These are phyloP conservation scores for Paedocypris micromegethes DNA, from an alignment of 2,797 vertebrate species.

Conservation along the genomic window DNA sequence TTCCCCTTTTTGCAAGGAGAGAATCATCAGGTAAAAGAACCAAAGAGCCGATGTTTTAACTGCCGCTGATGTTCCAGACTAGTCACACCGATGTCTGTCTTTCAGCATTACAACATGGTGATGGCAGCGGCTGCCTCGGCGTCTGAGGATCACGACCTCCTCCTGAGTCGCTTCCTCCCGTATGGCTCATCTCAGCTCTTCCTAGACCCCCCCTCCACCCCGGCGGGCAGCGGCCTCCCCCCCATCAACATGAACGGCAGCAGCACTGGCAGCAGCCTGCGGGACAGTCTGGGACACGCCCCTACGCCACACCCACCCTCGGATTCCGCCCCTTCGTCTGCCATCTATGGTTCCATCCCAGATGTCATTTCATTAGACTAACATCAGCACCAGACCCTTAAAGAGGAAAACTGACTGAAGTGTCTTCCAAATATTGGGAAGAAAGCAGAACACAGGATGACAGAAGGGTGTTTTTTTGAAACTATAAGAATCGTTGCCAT, in stretches of 20 bases:
- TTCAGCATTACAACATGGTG: conserved; percentile 94
- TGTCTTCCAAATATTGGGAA: conserved; percentile 53
- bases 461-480: conserved; percentile 65
- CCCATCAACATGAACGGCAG: conserved; percentile 80
- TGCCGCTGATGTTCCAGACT: not conserved
- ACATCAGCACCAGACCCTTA: conserved; percentile 47
- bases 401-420: conserved; percentile 41
- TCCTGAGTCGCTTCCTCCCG: conserved; percentile 88
- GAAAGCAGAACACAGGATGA: conserved; percentile 47
- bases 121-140: conserved; percentile 89
- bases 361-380: conserved; percentile 98
- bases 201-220: conserved; percentile 83
- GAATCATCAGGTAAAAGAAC: conserved; percentile 94
- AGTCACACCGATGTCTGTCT: not conserved
- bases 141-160: conserved; percentile 88
- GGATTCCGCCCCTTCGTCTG: conserved; percentile 72
- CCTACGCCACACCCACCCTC: conserved; percentile 61
- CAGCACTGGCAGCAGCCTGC: conserved; percentile 83
- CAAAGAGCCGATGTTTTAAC: not conserved
- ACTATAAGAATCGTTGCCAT: conserved; percentile 64
- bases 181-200: conserved; percentile 92
- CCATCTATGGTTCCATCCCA: conserved; percentile 90
- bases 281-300: conserved; percentile 77
- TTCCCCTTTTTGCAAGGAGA: conserved; percentile 98
- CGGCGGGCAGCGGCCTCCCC: conserved; percentile 71